Percentiles rank a stretch among this genome's conserved stretches.
Conservation (phyloP, 2,113 vertebrate genomes). For the Mormyrus iriodes region DNA sequence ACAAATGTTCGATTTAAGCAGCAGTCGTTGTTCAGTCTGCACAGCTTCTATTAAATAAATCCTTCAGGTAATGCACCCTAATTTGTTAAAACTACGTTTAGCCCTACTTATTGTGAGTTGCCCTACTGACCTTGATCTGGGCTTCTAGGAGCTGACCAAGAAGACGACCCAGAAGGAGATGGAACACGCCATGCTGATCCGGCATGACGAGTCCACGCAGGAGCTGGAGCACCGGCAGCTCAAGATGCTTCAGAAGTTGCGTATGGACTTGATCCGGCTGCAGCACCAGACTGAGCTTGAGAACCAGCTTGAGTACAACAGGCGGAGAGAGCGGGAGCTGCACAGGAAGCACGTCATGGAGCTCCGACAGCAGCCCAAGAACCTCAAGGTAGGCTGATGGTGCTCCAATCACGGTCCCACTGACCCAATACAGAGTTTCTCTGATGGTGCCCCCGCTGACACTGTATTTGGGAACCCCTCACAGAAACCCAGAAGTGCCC, state of each 20-base stretch:
- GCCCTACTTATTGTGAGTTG: background rate
- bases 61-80: background rate
- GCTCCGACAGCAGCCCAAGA: constrained; percentile 97
- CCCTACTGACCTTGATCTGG: background rate
- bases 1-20: background rate
- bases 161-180: constrained; percentile 97
- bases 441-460: background rate
- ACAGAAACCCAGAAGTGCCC: background rate
- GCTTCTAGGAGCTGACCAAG: constrained; percentile 83
- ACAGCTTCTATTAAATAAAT: background rate
- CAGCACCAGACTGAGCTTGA: constrained; percentile 99
- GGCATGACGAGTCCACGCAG: constrained; percentile 94
- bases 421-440: background rate
- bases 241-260: constrained; percentile 89
- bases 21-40: background rate
- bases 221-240: constrained; percentile 94
- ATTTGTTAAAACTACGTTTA: background rate
- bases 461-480: background rate
- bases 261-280: constrained; percentile 96
- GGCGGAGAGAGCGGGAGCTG: constrained; percentile 87
- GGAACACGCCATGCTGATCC: constrained; percentile 97
- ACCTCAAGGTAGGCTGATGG: constrained; percentile 78
- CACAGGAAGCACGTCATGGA: constrained; percentile 97
- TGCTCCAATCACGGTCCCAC: background rate
- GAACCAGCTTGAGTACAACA: constrained; percentile 99